Evolutionary conservation across 2,113 vertebrate species (phyloP).

Genomic region (Helogale parvula): DNA sequence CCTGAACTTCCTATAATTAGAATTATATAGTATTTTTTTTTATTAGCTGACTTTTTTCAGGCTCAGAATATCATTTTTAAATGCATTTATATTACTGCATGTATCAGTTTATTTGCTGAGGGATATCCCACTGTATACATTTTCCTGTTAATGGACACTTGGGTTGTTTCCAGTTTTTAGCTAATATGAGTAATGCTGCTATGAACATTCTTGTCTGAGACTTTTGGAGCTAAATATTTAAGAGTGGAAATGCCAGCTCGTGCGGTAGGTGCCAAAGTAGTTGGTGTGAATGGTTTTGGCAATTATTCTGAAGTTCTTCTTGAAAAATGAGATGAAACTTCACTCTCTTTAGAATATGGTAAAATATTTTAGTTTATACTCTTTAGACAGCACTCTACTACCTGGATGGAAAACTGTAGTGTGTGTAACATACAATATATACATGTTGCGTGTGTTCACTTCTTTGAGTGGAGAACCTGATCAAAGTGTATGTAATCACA

Average conservation of each 20-base stretch:
- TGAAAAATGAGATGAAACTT: conserved; percentile 32
- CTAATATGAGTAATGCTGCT: neutral
- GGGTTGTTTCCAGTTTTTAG: neutral
- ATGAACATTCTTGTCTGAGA: neutral
- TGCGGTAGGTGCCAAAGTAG: neutral
- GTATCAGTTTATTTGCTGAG: neutral
- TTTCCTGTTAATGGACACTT: neutral
- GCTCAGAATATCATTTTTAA: neutral
- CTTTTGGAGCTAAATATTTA: neutral
- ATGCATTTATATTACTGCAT: neutral
- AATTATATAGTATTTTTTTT: neutral
- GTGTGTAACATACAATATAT: neutral
- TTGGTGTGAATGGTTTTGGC: neutral
- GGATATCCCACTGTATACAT: neutral
- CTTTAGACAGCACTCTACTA: neutral
- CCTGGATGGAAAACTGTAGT: neutral
- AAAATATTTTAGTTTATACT: neutral
- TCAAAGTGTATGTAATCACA: neutral
- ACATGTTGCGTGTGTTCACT: neutral
- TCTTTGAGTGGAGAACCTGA: neutral
- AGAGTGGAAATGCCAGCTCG: neutral
- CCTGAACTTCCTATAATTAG: neutral
- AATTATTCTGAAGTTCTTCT: neutral
- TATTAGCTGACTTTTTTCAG: neutral
- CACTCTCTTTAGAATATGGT: neutral